Base-by-base conservation (phyloP, 2,888 invertebrate species). In the Oeneis ivallda region DNA sequence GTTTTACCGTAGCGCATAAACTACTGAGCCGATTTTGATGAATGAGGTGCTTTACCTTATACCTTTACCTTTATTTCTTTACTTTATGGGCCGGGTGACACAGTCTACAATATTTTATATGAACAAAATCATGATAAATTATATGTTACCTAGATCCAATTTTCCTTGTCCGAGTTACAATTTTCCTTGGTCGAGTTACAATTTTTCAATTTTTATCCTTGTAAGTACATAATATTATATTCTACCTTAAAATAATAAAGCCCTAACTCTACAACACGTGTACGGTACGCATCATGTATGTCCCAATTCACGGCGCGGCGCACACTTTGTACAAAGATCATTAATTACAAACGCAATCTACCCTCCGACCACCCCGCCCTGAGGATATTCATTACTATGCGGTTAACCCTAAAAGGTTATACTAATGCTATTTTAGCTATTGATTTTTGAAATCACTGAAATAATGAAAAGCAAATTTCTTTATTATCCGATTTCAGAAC, bases 321-420 rank as follows among this genome's bases (percentile, higher is more conserved):
- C 76, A 72, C 76, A 77, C 76, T 79, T 81, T 79, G 81, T 79
- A 82, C 85, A 84, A 87, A 87, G 87, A 87, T 86, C 86, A 89
- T 89, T 87, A 88, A 89, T 88, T 88, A 88, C 83, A 81, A 82
- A 71, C 79, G 74, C 75, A 72, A 73, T 79, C 79, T 77, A 75
- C 76, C 79, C 77, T 74, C 74, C 71, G 72, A 73, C 72, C 74
- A 73, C 75, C 49, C 67, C 70, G 70, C 74, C 75, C 76, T 69
- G 72, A 73, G 73, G 76, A 75, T 73, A 74, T 76, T 76, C 75
- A 74, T 76, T 75, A 77, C 74, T 71, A 71, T 72, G 67, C 62
- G 71, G 72, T 72, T 68, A 67, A 57, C 68, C 66, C 70, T 63
- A 70, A 68, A 68, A 70, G 63, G 65, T 65, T 59, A 62, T 34